phyloP scores from a whole-genome alignment of 2,113 vertebrate genomes.

The Clupea harengus region DNA sequence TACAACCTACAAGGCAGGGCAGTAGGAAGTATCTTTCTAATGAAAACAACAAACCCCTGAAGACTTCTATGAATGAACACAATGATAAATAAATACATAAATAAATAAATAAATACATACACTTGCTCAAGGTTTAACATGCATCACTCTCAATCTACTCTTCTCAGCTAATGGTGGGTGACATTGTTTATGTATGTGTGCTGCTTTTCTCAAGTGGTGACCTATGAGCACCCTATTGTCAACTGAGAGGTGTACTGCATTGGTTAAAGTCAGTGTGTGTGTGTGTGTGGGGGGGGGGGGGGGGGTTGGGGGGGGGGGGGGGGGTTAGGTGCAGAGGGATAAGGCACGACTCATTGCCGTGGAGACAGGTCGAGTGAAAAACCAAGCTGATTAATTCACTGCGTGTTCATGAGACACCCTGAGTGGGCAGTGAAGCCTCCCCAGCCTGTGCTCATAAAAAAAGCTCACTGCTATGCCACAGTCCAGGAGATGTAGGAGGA shows the following conservation, averaged over 20 bases:
- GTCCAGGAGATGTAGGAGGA: not conserved
- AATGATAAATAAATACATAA: too few species aligned
- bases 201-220: not conserved
- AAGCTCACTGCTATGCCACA: not conserved
- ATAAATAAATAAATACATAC: too few species aligned
- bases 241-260: not conserved
- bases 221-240: not conserved
- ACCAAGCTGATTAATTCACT: constrained; percentile 6
- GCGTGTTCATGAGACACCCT: not conserved
- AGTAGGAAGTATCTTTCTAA: too few species aligned
- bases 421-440: constrained; percentile 1
- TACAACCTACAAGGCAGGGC: too few species aligned
- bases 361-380: not conserved
- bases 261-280: not conserved
- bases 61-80: too few species aligned
- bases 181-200: too few species aligned
- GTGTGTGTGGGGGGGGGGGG: not conserved
- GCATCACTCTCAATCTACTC: too few species aligned
- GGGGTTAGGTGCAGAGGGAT: not conserved
- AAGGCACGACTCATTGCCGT: not conserved
- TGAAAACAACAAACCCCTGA: too few species aligned
- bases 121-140: too few species aligned
- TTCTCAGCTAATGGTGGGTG: too few species aligned
- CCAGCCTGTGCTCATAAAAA: not conserved
- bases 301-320: not conserved